These are phyloP conservation scores for Taeniopygia guttata DNA, from an alignment of 2,797 vertebrate species.

Conservation along the genomic window DNA sequence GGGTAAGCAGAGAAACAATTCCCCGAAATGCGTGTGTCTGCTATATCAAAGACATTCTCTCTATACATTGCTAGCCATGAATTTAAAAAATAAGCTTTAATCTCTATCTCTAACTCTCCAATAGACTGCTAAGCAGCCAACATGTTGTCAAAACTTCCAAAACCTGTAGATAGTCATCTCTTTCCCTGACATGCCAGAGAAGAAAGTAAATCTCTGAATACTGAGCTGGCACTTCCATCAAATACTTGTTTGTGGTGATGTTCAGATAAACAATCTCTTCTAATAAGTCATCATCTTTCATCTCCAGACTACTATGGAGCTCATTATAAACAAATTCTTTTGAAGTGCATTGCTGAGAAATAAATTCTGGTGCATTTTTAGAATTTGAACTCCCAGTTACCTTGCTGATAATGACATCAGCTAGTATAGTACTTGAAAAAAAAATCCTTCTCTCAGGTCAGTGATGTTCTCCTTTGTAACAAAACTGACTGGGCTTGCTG, in stretches of 20 bases:
- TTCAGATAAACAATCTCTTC: slow-evolving; percentile 1
- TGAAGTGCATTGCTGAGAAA: background rate
- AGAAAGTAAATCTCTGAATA: slow-evolving; percentile 15
- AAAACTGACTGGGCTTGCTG: background rate
- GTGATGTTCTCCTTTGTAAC: background rate
- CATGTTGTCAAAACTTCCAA: slow-evolving; percentile 20
- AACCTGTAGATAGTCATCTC: background rate
- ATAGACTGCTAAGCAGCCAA: background rate
- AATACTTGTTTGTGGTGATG: slow-evolving; percentile 5
- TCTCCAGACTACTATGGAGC: background rate
- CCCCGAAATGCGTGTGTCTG: background rate
- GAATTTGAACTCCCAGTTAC: slow-evolving; percentile 8
- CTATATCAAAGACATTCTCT: slow-evolving; percentile 11
- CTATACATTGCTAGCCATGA: background rate
- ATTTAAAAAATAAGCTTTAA: slow-evolving; percentile 37
- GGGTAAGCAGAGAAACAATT: background rate
- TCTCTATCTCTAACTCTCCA: background rate
- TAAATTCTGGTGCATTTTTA: background rate
- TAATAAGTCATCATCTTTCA: slow-evolving; percentile 24
- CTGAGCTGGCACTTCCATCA: background rate
- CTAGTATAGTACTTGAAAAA: background rate
- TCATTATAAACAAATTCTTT: slow-evolving; percentile 6
- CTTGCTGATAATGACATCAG: background rate
- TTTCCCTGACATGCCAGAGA: background rate
- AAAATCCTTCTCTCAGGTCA: background rate